Conservation (phyloP, 2,797 vertebrate genomes). For the Anas bahamensis region DNA sequence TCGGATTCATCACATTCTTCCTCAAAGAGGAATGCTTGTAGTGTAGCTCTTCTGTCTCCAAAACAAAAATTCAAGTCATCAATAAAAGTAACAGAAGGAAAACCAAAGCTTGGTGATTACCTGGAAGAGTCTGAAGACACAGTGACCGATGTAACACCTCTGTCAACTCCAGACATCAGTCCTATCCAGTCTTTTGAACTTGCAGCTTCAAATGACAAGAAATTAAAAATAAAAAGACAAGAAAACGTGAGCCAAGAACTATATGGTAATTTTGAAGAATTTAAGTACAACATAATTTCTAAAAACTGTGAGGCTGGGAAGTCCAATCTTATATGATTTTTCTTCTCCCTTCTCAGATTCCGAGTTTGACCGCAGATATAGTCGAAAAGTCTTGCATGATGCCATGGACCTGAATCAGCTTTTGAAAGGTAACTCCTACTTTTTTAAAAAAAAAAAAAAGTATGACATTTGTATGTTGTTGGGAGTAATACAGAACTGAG, state of each 20-base stretch:
- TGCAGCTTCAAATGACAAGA: conserved; percentile 75
- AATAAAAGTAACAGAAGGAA: conserved; percentile 51
- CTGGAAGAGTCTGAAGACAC: conserved; percentile 86
- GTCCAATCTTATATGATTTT: background rate
- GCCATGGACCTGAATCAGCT: conserved; percentile 84
- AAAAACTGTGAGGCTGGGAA: background rate
- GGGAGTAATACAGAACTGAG: background rate
- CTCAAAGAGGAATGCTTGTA: conserved; percentile 52
- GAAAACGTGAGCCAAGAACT: conserved; percentile 79
- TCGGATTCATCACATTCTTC: conserved; percentile 71
- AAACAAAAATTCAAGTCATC: conserved; percentile 67
- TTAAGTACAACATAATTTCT: conserved; percentile 12
- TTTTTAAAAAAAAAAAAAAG: background rate
- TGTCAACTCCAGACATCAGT: conserved; percentile 89
- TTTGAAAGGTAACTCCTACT: conserved; percentile 80
- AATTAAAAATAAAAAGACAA: conserved; percentile 78
- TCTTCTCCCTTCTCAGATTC: conserved; percentile 51
- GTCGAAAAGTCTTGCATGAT: conserved; percentile 79
- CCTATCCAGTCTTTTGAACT: conserved; percentile 85
- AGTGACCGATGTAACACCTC: conserved; percentile 90
- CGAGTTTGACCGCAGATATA: conserved; percentile 66
- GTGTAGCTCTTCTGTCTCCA: conserved; percentile 56
- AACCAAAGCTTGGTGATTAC: conserved; percentile 42
- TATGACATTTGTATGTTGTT: background rate
- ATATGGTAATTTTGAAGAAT: conserved; percentile 67